These are phyloP conservation scores for Sarcophaga variegata DNA, from an alignment of 2,888 invertebrate genomes.

Conservation along the genomic window DNA sequence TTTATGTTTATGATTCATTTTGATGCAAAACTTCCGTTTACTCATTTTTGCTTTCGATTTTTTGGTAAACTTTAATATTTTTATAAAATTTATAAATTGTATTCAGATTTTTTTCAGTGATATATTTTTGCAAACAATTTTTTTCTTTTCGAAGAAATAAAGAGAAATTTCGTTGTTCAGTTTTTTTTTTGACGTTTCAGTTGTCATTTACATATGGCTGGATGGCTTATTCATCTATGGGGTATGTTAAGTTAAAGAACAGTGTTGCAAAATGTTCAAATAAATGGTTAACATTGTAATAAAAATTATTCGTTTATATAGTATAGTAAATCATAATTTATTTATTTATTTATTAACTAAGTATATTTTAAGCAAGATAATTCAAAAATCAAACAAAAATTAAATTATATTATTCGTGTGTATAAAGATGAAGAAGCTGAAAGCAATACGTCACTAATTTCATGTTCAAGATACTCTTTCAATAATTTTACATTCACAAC, in stretches of 20 bases:
- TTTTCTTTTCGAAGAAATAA: constrained; percentile 60
- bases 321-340: too few relatives aligned
- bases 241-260: constrained; percentile 27
- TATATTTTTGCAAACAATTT: constrained; percentile 60
- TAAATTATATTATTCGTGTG: too few relatives aligned
- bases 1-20: constrained; percentile 62
- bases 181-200: constrained; percentile 69
- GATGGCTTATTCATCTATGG: constrained; percentile 14
- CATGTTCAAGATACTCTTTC: too few relatives aligned
- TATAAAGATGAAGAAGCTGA: too few relatives aligned
- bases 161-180: constrained; percentile 69
- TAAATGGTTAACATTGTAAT: too few relatives aligned
- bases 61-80: constrained; percentile 19
- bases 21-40: constrained; percentile 24
- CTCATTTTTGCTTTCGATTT: constrained; percentile 43
- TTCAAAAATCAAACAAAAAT: too few relatives aligned
- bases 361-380: too few relatives aligned
- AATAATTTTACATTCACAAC: too few relatives aligned
- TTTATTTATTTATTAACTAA: too few relatives aligned
- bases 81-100: constrained; percentile 28
- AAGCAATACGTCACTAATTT: too few relatives aligned
- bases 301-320: too few relatives aligned
- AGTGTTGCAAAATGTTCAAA: constrained; percentile 15
- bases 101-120: too few relatives aligned
- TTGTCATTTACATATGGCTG: constrained; percentile 64